phyloP scores from a whole-genome alignment of 2,888 invertebrate genomes.

The Eristalinus sepulchralis region DNA sequence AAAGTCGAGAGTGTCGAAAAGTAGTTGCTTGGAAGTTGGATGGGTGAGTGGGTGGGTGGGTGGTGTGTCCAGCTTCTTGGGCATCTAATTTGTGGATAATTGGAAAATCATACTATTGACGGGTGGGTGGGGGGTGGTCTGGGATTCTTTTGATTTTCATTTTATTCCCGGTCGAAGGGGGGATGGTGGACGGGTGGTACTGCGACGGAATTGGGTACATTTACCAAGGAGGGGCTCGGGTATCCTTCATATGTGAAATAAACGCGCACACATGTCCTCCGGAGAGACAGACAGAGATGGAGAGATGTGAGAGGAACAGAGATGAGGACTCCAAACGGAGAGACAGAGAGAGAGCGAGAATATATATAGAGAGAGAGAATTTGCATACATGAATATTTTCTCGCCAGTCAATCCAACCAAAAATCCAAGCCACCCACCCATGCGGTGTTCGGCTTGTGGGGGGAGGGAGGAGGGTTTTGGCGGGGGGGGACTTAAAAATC shows the following conservation, averaged over 20 bases:
- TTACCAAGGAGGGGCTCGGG: not conserved
- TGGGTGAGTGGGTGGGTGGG: not conserved
- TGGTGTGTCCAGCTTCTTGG: not conserved
- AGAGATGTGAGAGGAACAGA: too few species aligned
- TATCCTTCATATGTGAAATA: not conserved
- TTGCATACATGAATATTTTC: conserved; percentile 41
- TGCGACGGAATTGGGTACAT: not conserved
- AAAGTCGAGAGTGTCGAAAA: not conserved
- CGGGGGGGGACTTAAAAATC: conserved; percentile 34
- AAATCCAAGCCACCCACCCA: not conserved
- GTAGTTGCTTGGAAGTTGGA: not conserved
- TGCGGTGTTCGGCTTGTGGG: too few species aligned
- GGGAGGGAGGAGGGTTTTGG: too few species aligned
- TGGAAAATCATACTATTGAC: conserved; percentile 38
- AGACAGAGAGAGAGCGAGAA: not conserved
- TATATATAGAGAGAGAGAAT: not conserved
- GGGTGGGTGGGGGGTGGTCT: not conserved
- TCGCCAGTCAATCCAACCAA: not conserved
- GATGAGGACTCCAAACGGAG: too few species aligned
- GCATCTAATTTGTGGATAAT: conserved; percentile 49
- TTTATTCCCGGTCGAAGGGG: not conserved
- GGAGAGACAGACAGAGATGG: not conserved
- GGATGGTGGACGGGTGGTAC: too few species aligned
- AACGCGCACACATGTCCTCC: not conserved
- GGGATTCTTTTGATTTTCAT: conserved; percentile 30